Percentiles rank a stretch among this genome's conserved stretches.
These are phyloP conservation scores for Neogobius melanostomus DNA, from an alignment of 2,113 vertebrate genomes.

Conservation along the genomic window DNA sequence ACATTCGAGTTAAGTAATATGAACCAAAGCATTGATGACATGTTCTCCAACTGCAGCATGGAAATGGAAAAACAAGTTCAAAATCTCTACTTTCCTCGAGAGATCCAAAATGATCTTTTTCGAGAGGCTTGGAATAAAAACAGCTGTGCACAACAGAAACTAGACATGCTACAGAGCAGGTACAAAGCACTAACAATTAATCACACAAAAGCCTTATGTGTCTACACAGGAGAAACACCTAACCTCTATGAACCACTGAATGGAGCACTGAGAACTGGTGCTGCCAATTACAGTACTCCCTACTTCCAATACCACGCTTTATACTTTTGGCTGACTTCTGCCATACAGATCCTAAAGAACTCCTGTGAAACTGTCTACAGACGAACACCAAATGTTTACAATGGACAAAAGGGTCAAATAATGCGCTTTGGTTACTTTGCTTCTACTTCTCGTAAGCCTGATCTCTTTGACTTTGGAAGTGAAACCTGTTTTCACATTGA, in stretches of 20 bases:
- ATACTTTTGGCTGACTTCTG: constrained; percentile 40
- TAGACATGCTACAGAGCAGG: rapidly evolving
- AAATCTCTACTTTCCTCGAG: constrained; percentile 2
- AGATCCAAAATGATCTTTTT: neutral
- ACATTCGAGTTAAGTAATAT: constrained; percentile 2
- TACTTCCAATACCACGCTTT: constrained; percentile 22
- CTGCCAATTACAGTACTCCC: rapidly evolving
- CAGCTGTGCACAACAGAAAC: rapidly evolving
- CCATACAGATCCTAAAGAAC: constrained; percentile 20
- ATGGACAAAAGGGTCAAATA: neutral
- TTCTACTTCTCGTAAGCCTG: neutral
- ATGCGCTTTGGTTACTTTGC: constrained; percentile 36
- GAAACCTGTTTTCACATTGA: constrained; percentile 37
- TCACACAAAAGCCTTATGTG: constrained; percentile 34
- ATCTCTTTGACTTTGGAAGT: rapidly evolving
- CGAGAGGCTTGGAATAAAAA: rapidly evolving
- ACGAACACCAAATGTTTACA: rapidly evolving
- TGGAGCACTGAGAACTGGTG: neutral
- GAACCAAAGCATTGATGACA: constrained; percentile 26
- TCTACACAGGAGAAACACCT: neutral
- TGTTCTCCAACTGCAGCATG: constrained; percentile 10
- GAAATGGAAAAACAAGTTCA: neutral
- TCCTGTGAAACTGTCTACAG: constrained; percentile 7
- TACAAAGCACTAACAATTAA: constrained; percentile 2
- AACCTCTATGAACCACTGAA: constrained; percentile 14